Percentiles rank a stretch among this genome's conserved stretches.
These are phyloP conservation scores for Caranx ignobilis DNA, from an alignment of 2,113 vertebrate genomes.

Conservation along the genomic window DNA sequence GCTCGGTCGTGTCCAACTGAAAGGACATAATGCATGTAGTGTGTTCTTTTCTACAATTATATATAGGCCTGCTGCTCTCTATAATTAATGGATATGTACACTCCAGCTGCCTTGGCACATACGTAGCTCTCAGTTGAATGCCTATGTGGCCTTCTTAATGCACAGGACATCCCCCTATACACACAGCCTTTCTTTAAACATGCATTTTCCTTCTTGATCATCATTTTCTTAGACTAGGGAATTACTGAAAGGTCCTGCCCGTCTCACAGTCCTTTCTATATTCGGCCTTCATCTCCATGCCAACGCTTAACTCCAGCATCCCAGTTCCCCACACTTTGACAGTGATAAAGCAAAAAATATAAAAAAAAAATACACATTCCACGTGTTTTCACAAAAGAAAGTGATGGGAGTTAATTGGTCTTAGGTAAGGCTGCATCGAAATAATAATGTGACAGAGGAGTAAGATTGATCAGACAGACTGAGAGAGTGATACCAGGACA, in stretches of 20 bases:
- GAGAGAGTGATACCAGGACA: background rate
- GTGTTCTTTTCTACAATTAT: conserved; percentile 37
- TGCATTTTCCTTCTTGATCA: conserved; percentile 35
- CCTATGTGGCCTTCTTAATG: conserved; percentile 45
- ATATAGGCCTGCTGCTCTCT: conserved; percentile 31
- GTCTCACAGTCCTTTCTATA: conserved; percentile 4
- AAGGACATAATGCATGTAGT: conserved; percentile 32
- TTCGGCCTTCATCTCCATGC: conserved; percentile 6
- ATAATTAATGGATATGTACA: conserved; percentile 64
- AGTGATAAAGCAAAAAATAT: conserved; percentile 11
- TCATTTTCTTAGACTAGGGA: conserved; percentile 12
- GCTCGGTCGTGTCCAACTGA: conserved; percentile 30
- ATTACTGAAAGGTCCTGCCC: conserved; percentile 15
- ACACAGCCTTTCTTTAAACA: conserved; percentile 25
- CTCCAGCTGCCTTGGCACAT: conserved; percentile 25
- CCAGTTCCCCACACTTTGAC: conserved; percentile 35
- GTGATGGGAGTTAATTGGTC: conserved; percentile 25
- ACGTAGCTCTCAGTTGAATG: conserved; percentile 47
- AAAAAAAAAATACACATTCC: background rate
- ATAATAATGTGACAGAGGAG: background rate
- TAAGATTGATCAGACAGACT: conserved; percentile 1
- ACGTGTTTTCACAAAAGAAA: conserved; percentile 21
- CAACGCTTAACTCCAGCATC: conserved; percentile 16
- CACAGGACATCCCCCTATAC: conserved; percentile 20
- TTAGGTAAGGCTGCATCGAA: conserved; percentile 1